phyloP scores from a whole-genome alignment of 2,888 invertebrate species.

The Cactoblastis cactorum region DNA sequence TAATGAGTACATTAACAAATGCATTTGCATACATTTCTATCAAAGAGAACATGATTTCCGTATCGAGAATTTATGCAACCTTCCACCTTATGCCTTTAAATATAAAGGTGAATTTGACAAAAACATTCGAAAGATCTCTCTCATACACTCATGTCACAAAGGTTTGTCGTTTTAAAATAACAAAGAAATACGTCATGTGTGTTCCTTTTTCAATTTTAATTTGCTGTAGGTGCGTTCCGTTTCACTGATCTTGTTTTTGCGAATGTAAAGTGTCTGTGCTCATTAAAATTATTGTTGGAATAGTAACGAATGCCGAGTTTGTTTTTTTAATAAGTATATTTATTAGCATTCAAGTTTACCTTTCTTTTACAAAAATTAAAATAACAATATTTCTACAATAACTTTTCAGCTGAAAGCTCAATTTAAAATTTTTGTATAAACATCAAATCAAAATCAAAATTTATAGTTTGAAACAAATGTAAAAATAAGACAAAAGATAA shows the following conservation, averaged over 20 bases:
- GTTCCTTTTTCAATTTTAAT: constrained; percentile 34
- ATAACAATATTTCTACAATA: no score
- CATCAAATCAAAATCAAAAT: no score
- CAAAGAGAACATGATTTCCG: not conserved
- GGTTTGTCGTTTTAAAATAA: constrained; percentile 36
- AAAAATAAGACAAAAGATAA: no score
- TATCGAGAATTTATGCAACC: not conserved
- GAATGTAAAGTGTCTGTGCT: not conserved
- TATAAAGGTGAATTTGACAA: not conserved
- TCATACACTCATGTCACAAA: constrained; percentile 26
- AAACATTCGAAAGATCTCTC: not conserved
- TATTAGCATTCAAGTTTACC: no score
- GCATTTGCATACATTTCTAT: constrained; percentile 10
- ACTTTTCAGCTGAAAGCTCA: no score
- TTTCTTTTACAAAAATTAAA: no score
- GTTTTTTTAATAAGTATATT: no score
- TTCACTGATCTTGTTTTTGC: constrained; percentile 1
- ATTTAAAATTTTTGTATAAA: no score
- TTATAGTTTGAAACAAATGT: no score
- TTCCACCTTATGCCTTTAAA: not conserved
- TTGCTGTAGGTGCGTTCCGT: constrained; percentile 15
- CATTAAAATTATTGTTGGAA: not conserved
- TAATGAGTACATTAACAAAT: constrained; percentile 1
- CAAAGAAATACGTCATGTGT: constrained; percentile 33
- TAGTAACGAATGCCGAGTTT: no score